Percentiles rank a stretch among this genome's conserved stretches.
These are phyloP conservation scores for Microcebus ravelobensis DNA, from an alignment of 2,113 vertebrate genomes.

Conservation along the genomic window DNA sequence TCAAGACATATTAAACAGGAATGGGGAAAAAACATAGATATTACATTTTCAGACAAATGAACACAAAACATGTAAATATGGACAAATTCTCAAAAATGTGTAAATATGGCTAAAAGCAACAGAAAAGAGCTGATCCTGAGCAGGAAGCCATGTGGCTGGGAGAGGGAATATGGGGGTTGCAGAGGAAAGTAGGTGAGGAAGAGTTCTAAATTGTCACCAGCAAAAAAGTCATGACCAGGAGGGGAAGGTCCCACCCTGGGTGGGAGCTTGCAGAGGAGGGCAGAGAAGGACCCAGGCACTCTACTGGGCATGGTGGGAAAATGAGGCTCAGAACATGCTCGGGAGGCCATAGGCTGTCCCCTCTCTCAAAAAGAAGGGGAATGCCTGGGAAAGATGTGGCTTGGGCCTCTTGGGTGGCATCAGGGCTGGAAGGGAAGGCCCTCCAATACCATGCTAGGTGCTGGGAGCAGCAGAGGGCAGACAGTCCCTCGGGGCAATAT, in stretches of 20 bases:
- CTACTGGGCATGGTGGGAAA: not conserved
- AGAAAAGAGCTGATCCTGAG: not conserved
- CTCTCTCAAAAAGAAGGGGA: not conserved
- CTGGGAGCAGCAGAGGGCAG: not conserved
- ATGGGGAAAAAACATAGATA: accelerated
- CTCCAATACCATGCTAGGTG: not conserved
- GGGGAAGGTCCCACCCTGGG: accelerated
- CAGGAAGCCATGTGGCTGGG: not conserved
- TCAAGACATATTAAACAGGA: not conserved
- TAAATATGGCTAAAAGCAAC: not conserved
- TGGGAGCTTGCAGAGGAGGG: too few species aligned
- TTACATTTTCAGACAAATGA: slow-evolving; percentile 6
- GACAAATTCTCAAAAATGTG: not conserved
- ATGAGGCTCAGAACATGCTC: not conserved
- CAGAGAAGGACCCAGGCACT: not conserved
- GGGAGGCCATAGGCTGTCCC: not conserved
- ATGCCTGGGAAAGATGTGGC: not conserved
- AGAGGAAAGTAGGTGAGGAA: not conserved
- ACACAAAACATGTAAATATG: not conserved
- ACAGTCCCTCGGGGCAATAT: not conserved
- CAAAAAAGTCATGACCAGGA: not conserved
- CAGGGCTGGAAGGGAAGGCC: not conserved
- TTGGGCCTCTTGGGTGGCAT: not conserved
- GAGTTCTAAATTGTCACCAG: not conserved
- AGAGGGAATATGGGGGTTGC: not conserved